These are phyloP conservation scores for Saguinus midas DNA, from an alignment of 2,113 vertebrate genomes.

Conservation along the genomic window DNA sequence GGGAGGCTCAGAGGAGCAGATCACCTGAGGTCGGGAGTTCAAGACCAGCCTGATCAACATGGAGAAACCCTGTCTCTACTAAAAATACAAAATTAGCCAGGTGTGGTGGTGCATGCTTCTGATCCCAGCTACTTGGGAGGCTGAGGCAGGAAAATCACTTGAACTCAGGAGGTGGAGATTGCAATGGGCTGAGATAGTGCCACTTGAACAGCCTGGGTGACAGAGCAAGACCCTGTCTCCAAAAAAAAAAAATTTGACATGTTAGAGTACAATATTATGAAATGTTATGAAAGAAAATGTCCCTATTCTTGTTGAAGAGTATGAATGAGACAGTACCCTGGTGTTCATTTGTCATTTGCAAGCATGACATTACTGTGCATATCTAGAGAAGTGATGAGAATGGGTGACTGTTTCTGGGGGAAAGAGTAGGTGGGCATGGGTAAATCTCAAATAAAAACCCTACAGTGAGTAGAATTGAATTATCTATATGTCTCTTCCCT, in stretches of 20 bases:
- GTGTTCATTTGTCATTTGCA: neutral
- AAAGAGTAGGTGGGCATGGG: neutral
- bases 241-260: neutral
- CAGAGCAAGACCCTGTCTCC: too few relatives aligned
- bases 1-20: too few relatives aligned
- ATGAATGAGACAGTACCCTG: neutral
- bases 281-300: conserved; percentile 33
- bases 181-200: too few relatives aligned
- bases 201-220: too few relatives aligned
- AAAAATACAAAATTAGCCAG: too few relatives aligned
- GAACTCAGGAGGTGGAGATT: too few relatives aligned
- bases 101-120: too few relatives aligned
- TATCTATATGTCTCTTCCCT: neutral
- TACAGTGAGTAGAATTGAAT: neutral
- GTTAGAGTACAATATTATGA: neutral
- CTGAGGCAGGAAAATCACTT: too few relatives aligned
- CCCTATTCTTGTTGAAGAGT: neutral
- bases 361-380: neutral
- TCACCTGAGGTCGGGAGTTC: too few relatives aligned
- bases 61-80: too few relatives aligned
- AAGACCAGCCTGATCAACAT: too few relatives aligned
- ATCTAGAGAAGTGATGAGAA: neutral
- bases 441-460: neutral
- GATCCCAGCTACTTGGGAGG: too few relatives aligned
- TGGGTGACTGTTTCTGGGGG: neutral